Conservation (phyloP, 1,140 invertebrate genomes). For the Platyscapa corneri region DNA sequence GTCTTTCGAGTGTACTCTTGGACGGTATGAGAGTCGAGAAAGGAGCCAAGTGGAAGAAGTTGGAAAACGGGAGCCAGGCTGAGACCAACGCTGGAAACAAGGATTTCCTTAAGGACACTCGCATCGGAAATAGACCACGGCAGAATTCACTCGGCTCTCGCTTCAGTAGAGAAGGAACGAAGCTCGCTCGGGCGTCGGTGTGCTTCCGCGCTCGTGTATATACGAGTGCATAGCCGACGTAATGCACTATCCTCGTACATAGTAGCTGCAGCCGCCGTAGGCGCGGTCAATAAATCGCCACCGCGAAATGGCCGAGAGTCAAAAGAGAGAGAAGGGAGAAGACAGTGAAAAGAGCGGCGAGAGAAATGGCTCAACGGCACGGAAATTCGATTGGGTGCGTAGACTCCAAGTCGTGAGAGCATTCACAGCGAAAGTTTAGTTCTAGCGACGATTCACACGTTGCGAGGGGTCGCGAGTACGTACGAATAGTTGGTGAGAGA, state of each 20-base stretch:
- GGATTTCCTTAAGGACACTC: conserved; percentile 13
- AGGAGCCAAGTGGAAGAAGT: too few species aligned
- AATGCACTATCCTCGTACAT: not conserved
- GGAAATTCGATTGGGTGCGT: conserved; percentile 19
- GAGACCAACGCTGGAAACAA: not conserved
- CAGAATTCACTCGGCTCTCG: not conserved
- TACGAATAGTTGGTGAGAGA: not conserved
- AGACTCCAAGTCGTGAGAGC: too few species aligned
- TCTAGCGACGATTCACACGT: not conserved
- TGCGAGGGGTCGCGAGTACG: not conserved
- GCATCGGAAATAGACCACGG: not conserved
- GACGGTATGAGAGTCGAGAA: too few species aligned
- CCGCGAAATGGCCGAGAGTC: conserved; percentile 6
- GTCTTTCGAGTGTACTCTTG: conserved; percentile 2
- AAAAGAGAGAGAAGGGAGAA: not conserved
- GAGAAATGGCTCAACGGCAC: too few species aligned
- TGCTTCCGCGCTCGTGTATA: not conserved
- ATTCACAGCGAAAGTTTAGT: not conserved
- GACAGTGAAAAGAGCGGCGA: conserved; percentile 4
- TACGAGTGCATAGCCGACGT: not conserved
- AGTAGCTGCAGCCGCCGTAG: conserved; percentile 11
- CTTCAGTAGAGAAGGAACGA: not conserved
- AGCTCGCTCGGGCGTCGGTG: not conserved
- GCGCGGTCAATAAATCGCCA: conserved; percentile 45
- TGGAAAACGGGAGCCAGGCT: not conserved